Conservation (phyloP, 1,140 invertebrate species). For the Harlomillsia oculata region DNA sequence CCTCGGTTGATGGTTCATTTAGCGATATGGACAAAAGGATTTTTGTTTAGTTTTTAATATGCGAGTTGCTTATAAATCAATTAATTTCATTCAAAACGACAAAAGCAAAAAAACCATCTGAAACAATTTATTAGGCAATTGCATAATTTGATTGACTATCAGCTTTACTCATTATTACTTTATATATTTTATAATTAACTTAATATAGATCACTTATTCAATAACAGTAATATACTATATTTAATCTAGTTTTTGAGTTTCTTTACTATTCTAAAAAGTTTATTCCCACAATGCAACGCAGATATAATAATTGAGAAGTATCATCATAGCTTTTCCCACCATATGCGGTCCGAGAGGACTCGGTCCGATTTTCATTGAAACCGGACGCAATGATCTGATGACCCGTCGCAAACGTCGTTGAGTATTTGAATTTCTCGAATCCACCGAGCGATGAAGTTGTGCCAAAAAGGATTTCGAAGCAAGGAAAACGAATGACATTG, state of each 20-base stretch:
- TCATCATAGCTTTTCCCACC: background rate
- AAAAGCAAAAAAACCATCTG: background rate
- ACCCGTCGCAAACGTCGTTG: background rate
- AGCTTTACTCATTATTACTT: too few species aligned
- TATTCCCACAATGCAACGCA: background rate
- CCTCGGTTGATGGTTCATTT: background rate
- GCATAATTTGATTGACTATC: too few species aligned
- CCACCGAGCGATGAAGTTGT: background rate
- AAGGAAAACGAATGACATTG: conserved; percentile 3
- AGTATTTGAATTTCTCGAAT: background rate
- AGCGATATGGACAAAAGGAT: background rate
- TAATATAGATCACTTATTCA: too few species aligned
- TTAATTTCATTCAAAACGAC: background rate
- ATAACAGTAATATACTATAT: too few species aligned
- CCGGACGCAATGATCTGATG: background rate
- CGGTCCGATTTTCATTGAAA: conserved; percentile 4
- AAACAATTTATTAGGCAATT: background rate
- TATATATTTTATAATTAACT: too few species aligned
- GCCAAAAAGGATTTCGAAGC: conserved; percentile 1
- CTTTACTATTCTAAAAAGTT: too few species aligned
- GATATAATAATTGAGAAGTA: conserved; percentile 3
- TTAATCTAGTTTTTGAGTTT: too few species aligned
- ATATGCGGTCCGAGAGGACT: background rate
- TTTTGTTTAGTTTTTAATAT: background rate
- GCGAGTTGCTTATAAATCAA: background rate